A percentile compares a stretch with the other conserved stretches of the same genome.
Conservation (phyloP, 2,113 vertebrate species). For the Mirza zaza region DNA sequence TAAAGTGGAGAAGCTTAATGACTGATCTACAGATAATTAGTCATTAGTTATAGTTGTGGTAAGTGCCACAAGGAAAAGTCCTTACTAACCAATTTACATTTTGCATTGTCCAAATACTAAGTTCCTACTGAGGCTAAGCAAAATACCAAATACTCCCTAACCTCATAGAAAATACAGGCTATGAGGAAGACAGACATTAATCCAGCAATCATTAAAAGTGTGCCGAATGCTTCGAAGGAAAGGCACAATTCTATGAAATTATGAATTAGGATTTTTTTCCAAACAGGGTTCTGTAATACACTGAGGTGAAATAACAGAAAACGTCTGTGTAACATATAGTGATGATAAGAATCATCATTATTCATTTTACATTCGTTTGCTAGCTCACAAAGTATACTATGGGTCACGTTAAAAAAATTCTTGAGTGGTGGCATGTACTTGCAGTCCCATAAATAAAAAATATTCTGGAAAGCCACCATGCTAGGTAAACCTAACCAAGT, state of each 20-base stretch:
- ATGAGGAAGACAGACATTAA: neutral
- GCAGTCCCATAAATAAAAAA: neutral
- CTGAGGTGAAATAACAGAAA: constrained; percentile 31
- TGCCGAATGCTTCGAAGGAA: constrained; percentile 18
- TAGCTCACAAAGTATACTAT: neutral
- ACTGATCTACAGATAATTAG: neutral
- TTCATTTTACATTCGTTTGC: neutral
- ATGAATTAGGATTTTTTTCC: neutral
- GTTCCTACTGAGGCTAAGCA: neutral
- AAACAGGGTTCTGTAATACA: neutral
- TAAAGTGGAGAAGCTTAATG: neutral
- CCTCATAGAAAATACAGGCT: neutral
- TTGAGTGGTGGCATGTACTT: too few species aligned
- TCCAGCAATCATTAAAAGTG: neutral
- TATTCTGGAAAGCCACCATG: neutral
- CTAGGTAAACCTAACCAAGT: neutral
- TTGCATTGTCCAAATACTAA: constrained; percentile 34
- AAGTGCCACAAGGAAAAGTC: neutral
- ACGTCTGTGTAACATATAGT: neutral
- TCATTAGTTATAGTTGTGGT: neutral
- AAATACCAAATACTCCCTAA: neutral
- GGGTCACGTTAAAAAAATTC: neutral
- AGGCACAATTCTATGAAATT: neutral
- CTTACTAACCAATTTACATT: neutral
- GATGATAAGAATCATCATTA: neutral